Base-by-base conservation (phyloP, 2,113 vertebrate species). In the Ariopsis seemanni region DNA sequence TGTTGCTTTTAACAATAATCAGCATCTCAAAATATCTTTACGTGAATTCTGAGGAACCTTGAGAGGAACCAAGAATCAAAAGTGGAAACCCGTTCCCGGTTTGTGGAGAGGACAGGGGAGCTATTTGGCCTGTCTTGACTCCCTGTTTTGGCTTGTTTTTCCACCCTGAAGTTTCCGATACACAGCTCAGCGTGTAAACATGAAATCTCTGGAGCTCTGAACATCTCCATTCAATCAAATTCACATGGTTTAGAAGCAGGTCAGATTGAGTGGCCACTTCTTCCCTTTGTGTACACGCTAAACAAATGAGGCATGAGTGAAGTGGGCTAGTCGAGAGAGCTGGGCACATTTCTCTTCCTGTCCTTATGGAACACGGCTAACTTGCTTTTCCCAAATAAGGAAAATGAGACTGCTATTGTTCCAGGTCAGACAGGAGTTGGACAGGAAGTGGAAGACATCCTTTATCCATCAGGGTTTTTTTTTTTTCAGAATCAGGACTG, bases 401-500 rank as follows among this genome's bases (percentile, higher is more conserved):
- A 20, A 42, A 83, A 62, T 25, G 27, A 52, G 81, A 1, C 58
- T 7, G 25, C 82, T 12, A 60, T 83, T 42, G 72, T 83, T 72
- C 34, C 65, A 82, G 63, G 62, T 42, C 75, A 55, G 86, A 72
- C 79, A 82, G 30, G 86, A 58, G 63, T 62, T 69, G 79, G 53
- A 75, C 77, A 83, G 80, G 80, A 87, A 87, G 60, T 30, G 50
- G 71, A 83, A 83, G 67, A 78, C 81, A 78, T 84, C 81, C 69
- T 83, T 67, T 1, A 14, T 55, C 22, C 34, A 17, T 58, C 18
- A 42, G 62, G n/a, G 11, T 42, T 58, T 52, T 27, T 9, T 18
- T 50, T 17, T 12, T 8, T 22, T 14, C 7, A 58, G 63, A 67
- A 58, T 6, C 0, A 58, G 8, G 14, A 55, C 18, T 6, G 8